Percentiles rank a stretch among this genome's conserved stretches.
phyloP scores from a whole-genome alignment of 2,797 vertebrate species.

The Falco novaeseelandiae region DNA sequence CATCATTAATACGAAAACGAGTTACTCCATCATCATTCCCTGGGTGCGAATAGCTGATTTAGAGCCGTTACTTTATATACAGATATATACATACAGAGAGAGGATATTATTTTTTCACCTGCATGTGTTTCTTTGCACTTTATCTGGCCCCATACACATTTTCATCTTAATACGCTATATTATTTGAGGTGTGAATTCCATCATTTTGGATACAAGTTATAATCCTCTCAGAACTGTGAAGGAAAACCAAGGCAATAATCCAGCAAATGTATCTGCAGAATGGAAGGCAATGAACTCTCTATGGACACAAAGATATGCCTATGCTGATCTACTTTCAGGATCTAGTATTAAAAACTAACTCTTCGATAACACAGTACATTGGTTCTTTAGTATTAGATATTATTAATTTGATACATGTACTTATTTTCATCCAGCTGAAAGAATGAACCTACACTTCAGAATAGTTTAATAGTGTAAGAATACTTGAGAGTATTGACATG shows the following conservation, averaged over 20 bases:
- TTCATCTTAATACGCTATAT: background rate
- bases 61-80: background rate
- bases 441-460: background rate
- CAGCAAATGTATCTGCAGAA: background rate
- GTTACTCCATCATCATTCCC: background rate
- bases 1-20: background rate
- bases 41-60: background rate
- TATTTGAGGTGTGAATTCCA: background rate
- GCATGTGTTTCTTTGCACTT: background rate
- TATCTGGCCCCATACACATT: background rate
- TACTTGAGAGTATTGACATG: background rate
- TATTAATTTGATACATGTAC: background rate
- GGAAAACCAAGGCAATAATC: background rate
- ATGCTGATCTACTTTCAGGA: background rate
- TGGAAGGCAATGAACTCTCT: background rate
- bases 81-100: accelerated
- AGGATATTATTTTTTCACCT: background rate
- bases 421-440: background rate
- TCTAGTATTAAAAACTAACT: background rate
- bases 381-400: background rate
- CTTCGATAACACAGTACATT: background rate
- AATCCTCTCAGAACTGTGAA: background rate
- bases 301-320: background rate
- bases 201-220: background rate
- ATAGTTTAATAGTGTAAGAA: background rate